Evolutionary conservation across 1,140 invertebrate genomes (phyloP), one percentile per base, ranked within the genome.

Genomic region (Brachionus calyciflorus): DNA sequence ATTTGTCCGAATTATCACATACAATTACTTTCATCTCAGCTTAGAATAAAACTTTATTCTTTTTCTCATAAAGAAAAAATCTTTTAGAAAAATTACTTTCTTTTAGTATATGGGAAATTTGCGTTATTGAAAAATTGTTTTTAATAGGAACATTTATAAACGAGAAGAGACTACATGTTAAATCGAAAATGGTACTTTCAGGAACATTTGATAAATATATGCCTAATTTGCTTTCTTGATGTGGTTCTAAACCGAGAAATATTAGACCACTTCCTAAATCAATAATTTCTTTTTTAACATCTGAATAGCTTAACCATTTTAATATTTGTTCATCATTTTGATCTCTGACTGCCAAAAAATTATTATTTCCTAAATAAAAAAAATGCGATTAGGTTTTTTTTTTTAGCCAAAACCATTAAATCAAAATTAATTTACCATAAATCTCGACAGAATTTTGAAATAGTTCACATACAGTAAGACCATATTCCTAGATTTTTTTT

Each of bases 101-200:
- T 37, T 60, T 60, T 7, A 60, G 55, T 4, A 60, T 60, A 19
- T 60, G 19, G n/a, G 55, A 19, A 30, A 60, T 60, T 33, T 60
- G 28, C 14, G 28, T 30, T 33, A 60, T 60, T 6, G 55, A 60
- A 19, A n/a, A 19, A 33, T 37, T 37, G 10, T 60, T 60, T 17
- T 60, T n/a, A 19, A 60, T 60, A 33, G 55, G 55, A 6, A 60
- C 55, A 37, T 30, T 4, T n/a, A 37, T 40, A 37, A 60, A 60
- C 9, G 55, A 60, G 30, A 33, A 60, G 3, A 60, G 19, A 40
- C 55, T 33, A 37, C 55, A 60, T 9, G 28, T 33, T 33, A 60
- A 37, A 33, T 60, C 55, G 21, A 60, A 33, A 19, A 60, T 14
- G 37, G 55, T 60, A 17, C n/a, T 33, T 19, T 60, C 55, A 37